Percentiles rank a stretch among this genome's conserved stretches.
phyloP scores from a whole-genome alignment of 30 jellyfish, hydroid and myxozoan genomes.

The Euphysa ruthae region DNA sequence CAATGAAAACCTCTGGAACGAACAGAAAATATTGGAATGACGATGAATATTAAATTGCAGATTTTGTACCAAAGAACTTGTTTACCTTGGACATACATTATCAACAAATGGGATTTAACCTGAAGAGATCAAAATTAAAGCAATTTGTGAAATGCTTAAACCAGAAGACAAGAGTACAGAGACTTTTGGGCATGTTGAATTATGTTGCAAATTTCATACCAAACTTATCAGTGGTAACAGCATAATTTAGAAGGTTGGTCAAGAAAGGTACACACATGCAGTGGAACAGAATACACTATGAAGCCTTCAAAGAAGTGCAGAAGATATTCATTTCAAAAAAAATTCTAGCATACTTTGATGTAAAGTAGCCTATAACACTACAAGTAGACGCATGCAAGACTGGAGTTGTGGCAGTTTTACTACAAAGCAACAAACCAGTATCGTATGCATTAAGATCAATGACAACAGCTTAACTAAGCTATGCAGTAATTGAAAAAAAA shows the following conservation, averaged over 20 bases:
- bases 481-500: slow-evolving; percentile 38
- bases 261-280: slow-evolving; percentile 8
- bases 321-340: slow-evolving; percentile 27
- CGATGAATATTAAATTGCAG: slow-evolving; percentile 12
- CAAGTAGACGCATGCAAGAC: slow-evolving; percentile 24
- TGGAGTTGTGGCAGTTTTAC: slow-evolving; percentile 47
- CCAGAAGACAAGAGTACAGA: slow-evolving; percentile 30
- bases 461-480: slow-evolving; percentile 14
- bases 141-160: slow-evolving; percentile 38
- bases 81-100: slow-evolving; percentile 14
- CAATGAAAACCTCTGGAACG: slow-evolving; percentile 10
- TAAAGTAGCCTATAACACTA: slow-evolving; percentile 5
- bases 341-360: slow-evolving; percentile 12
- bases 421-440: slow-evolving; percentile 31
- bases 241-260: slow-evolving; percentile 26
- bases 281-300: slow-evolving; percentile 17
- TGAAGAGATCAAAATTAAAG: slow-evolving; percentile 13
- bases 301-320: slow-evolving; percentile 21
- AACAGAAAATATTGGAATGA: slow-evolving; percentile 21
- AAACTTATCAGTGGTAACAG: slow-evolving; percentile 23
- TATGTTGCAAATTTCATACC: slow-evolving; percentile 37
- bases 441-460: slow-evolving; percentile 50
- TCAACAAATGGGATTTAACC: slow-evolving; percentile 1
- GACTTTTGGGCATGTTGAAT: slow-evolving; percentile 48
- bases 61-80: not conserved